Evolutionary conservation across 2,113 vertebrate species (phyloP).

Genomic region (Zosterops lateralis): DNA sequence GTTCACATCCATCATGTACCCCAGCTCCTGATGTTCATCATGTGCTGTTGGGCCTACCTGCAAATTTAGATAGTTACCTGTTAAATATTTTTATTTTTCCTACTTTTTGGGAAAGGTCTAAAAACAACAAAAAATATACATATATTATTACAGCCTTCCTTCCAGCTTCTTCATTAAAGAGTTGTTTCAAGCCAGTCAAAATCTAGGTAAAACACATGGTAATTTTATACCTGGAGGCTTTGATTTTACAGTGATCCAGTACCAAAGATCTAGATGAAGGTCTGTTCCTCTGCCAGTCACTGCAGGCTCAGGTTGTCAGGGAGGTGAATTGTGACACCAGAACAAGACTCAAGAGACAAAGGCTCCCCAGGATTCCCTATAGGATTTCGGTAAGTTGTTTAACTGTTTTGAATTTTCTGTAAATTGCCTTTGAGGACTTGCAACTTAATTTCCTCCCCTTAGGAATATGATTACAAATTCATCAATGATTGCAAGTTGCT

Average conservation of each 20-base stretch:
- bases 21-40: not conserved
- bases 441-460: not conserved
- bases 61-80: not conserved
- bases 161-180: not conserved
- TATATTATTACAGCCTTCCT: not conserved
- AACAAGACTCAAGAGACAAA: not conserved
- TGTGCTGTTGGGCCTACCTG: no score
- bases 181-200: not conserved
- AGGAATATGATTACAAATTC: not conserved
- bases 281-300: not conserved
- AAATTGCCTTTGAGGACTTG: not conserved
- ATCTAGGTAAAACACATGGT: not conserved
- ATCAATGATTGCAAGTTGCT: not conserved
- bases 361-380: not conserved
- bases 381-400: not conserved
- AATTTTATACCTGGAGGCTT: not conserved
- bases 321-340: not conserved
- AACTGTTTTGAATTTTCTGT: not conserved
- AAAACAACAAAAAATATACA: not conserved
- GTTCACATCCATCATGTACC: not conserved
- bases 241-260: not conserved
- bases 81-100: not conserved
- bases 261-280: not conserved
- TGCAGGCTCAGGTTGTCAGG: not conserved
- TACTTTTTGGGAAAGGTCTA: not conserved